These are phyloP conservation scores for Amniataba percoides DNA, from an alignment of 2,797 vertebrate genomes.

Conservation along the genomic window DNA sequence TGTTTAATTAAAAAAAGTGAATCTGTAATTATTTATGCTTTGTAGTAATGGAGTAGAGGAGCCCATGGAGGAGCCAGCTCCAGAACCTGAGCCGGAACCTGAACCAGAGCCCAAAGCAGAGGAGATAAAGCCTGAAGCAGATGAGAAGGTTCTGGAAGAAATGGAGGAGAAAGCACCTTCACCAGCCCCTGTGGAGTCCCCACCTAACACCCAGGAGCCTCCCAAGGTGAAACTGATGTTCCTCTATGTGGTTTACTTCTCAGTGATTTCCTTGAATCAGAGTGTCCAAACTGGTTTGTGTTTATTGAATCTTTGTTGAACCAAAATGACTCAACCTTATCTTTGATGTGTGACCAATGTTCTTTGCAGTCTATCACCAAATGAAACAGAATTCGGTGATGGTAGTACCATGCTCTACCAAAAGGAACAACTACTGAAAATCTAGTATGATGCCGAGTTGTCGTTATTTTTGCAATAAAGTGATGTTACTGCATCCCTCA, in stretches of 20 bases:
- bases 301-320: not conserved
- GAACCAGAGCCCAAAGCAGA: conserved; percentile 93
- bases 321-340: not conserved
- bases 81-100: conserved; percentile 91
- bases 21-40: conserved; percentile 1
- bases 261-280: not conserved
- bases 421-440: not conserved
- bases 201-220: conserved; percentile 91
- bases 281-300: not conserved
- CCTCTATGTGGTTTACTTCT: not conserved
- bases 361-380: not conserved
- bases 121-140: conserved; percentile 89
- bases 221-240: conserved; percentile 87
- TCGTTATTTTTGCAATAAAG: not conserved
- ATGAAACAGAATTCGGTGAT: not conserved
- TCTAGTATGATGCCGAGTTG: not conserved
- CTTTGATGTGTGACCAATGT: not conserved
- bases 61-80: conserved; percentile 91
- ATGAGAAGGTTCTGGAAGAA: conserved; percentile 93
- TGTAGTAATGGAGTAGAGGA: conserved; percentile 95
- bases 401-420: not conserved
- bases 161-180: conserved; percentile 93
- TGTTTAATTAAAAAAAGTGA: too few relatives aligned
- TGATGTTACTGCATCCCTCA: conserved; percentile 85
- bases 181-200: conserved; percentile 91